A percentile compares a stretch with the other conserved stretches of the same genome.
Conservation (phyloP, 2,113 vertebrate species). For the Struthio camelus region DNA sequence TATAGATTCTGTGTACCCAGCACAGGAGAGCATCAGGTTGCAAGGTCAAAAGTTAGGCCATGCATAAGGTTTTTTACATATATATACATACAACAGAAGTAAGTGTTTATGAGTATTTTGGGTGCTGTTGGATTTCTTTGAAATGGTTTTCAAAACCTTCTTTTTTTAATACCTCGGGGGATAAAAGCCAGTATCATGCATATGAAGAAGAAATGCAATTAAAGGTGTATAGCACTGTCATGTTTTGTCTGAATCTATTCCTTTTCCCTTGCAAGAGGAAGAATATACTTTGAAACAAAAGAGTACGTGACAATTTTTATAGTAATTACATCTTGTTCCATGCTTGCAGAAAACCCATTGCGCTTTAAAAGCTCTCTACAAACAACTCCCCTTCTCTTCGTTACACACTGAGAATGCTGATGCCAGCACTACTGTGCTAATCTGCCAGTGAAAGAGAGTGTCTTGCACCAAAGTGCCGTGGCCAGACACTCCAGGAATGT, state of each 20-base stretch:
- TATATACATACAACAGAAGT: neutral
- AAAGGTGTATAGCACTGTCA: neutral
- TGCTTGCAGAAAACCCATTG: neutral
- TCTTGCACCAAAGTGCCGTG: neutral
- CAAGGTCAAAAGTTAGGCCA: neutral
- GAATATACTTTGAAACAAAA: neutral
- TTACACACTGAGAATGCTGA: neutral
- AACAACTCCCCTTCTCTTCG: neutral
- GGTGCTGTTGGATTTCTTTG: neutral
- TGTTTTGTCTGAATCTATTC: neutral
- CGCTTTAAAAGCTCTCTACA: neutral
- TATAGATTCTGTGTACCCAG: neutral
- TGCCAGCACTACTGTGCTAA: neutral
- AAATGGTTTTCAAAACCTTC: neutral
- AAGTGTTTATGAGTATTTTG: neutral
- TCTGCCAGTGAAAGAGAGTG: neutral
- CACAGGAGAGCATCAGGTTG: neutral
- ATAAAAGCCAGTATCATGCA: neutral
- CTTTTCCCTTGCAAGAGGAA: neutral
- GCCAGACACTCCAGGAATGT: neutral
- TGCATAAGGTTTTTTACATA: neutral
- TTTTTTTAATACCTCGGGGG: neutral
- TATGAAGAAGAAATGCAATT: neutral
- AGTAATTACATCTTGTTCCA: neutral
- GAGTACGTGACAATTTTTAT: neutral